A percentile compares a stretch with the other conserved stretches of the same genome.
phyloP scores from a whole-genome alignment of 2,113 vertebrate genomes.

The Leptobrachium ailaonicum region DNA sequence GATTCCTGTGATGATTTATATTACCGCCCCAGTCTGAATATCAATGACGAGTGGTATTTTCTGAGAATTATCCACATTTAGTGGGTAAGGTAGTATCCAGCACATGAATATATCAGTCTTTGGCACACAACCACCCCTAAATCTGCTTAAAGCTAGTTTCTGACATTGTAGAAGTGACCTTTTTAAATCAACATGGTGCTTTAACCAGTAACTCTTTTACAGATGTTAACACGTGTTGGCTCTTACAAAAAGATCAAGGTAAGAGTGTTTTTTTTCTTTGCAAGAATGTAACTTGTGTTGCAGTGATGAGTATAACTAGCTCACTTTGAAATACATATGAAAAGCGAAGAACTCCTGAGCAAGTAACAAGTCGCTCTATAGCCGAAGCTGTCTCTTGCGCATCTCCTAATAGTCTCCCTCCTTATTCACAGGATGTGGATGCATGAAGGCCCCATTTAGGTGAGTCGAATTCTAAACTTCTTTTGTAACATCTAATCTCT shows the following conservation, averaged over 20 bases:
- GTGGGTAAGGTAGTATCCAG: too few relatives aligned
- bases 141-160: neutral
- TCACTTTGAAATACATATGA: constrained; percentile 76
- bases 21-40: constrained; percentile 70
- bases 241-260: neutral
- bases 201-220: neutral
- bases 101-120: constrained; percentile 28
- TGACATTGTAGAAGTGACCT: too few relatives aligned
- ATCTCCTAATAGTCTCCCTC: neutral
- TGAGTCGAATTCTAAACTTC: neutral
- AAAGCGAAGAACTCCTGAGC: constrained; percentile 72
- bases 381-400: neutral
- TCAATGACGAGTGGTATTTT: constrained; percentile 57
- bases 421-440: too few relatives aligned
- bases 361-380: constrained; percentile 9
- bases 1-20: neutral
- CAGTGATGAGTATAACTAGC: constrained; percentile 76
- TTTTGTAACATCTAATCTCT: too few relatives aligned
- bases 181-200: neutral
- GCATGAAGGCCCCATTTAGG: neutral
- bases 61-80: neutral
- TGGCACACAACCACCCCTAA: too few relatives aligned
- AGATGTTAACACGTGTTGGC: too few relatives aligned
- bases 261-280: neutral
- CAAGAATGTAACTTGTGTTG: neutral